Conservation (phyloP, 53 echinoderm and acorn worm genomes). For the Glandiceps talaboti region DNA sequence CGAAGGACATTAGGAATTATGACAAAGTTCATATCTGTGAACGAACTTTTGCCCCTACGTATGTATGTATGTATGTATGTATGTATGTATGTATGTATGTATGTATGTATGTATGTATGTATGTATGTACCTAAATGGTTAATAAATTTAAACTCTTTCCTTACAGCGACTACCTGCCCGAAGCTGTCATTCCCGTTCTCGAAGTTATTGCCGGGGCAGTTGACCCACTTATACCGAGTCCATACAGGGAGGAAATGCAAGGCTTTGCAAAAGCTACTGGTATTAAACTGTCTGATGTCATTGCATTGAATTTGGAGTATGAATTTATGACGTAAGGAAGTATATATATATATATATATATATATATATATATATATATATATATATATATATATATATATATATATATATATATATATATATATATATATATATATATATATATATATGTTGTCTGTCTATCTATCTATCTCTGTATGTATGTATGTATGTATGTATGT, state of each 20-base stretch:
- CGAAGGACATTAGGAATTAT: no score
- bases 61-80: background rate
- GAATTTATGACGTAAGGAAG: constrained; percentile 63
- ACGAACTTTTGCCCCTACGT: background rate
- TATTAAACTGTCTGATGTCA: constrained; percentile 42
- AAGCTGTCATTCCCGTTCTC: constrained; percentile 19
- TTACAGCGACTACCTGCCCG: constrained; percentile 21
- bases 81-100: background rate
- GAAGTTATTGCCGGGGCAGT: constrained; percentile 30
- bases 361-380: no score
- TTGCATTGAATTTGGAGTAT: constrained; percentile 56
- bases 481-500: no score
- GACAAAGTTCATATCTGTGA: background rate
- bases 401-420: no score
- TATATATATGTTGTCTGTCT: no score
- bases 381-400: no score
- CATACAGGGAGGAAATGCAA: constrained; percentile 66
- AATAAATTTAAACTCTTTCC: background rate
- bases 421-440: no score
- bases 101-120: background rate
- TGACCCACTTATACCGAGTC: constrained; percentile 48
- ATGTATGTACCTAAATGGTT: background rate
- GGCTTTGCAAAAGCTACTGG: constrained; percentile 52
- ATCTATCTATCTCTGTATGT: no score
- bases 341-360: no score